These are phyloP conservation scores for Ylistrum balloti DNA, from an alignment of 1,140 invertebrate species.

Conservation along the genomic window DNA sequence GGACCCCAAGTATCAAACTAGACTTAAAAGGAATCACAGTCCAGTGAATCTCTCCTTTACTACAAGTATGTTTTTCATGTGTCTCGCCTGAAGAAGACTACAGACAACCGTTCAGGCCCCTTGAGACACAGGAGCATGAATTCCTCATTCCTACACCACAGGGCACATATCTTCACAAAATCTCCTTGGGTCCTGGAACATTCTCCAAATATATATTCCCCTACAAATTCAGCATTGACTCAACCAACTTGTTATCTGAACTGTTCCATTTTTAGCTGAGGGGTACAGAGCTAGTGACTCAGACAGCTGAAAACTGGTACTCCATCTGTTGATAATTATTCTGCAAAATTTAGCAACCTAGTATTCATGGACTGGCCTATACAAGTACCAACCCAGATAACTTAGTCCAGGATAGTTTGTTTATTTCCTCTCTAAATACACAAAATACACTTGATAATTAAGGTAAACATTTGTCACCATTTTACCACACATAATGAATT, in stretches of 20 bases:
- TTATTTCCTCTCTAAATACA: not conserved
- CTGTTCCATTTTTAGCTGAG: not conserved
- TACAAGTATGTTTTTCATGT: no score
- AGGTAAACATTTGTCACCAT: no score
- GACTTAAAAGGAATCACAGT: not conserved
- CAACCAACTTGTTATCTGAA: not conserved
- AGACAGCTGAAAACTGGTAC: not conserved
- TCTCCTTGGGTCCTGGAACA: not conserved
- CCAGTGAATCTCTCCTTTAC: not conserved
- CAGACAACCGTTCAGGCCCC: no score
- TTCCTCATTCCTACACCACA: not conserved
- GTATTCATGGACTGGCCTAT: not conserved
- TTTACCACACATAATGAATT: no score
- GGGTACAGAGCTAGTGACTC: not conserved
- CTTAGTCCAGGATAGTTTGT: no score
- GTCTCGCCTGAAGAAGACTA: no score
- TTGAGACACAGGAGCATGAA: not conserved
- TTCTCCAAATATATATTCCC: not conserved
- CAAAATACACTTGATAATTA: no score
- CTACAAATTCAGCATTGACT: not conserved
- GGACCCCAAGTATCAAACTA: not conserved
- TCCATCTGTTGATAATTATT: slow-evolving; percentile 29
- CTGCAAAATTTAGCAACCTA: not conserved
- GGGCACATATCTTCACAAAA: not conserved
- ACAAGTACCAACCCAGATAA: not conserved